Base-by-base conservation (phyloP, 2,797 vertebrate genomes). In the Muraenolepis orangiensis region DNA sequence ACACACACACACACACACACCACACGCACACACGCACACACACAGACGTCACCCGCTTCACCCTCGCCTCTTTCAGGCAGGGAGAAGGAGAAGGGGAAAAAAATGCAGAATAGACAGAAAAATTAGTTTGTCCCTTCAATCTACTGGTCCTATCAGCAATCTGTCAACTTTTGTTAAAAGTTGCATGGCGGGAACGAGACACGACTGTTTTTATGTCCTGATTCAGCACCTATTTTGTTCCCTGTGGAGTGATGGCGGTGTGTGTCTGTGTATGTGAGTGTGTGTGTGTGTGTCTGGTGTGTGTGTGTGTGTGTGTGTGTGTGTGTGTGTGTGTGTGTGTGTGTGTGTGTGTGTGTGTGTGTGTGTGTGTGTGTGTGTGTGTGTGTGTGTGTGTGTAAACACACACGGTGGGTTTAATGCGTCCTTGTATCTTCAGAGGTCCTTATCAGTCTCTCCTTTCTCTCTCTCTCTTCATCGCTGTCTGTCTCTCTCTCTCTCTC, bases 171-270 rank as follows among this genome's bases (percentile, higher is more conserved):
- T 28, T 42, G 34, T 66, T 31, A 40, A 71, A n/a, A 66, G 69
- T 71, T 38, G 70, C n/a, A n/a, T 71, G 42, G 70, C 20, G 36
- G 36, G 46, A 28, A 18, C n/a, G 7, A 42, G 26, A 67, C 14
- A n/a, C 34, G 32, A 71, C 32, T 71, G 69, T 40, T 73, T 73
- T 73, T 31, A 67, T 42, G 69, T 46, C 69, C 69, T 71, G 69
- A 71, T 71, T 71, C 69, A 71, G 69, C 69, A 42, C 23, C 57
- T 23, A 16, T 38, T 12, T 36, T 23, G 34, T 16, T 71, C 69
- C 69, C 69, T n/a, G 34, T 26, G 26, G 38, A 71, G 23, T 14
- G 69, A 23, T 18, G 69, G 23, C 8, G 11, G 36, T 2, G 10
- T 29, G 16, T 61, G n/a, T 8, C n/a, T 12, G 57, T 26, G 23